Base-by-base conservation (phyloP, 2,113 vertebrate species). In the Nothoprocta pentlandii region DNA sequence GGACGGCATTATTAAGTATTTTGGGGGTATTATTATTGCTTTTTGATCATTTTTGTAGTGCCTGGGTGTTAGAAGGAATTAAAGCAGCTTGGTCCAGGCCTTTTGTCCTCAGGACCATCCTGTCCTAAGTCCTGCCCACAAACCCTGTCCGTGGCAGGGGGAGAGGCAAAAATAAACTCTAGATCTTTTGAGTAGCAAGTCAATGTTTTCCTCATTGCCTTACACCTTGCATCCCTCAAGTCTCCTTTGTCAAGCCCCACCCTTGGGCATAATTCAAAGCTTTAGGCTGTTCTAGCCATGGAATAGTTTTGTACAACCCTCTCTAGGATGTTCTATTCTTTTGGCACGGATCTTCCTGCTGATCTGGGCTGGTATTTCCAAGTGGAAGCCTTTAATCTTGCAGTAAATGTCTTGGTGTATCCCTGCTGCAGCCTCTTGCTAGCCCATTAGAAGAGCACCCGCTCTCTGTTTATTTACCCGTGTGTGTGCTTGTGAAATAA, bases 401-500 rank as follows among this genome's bases (percentile, higher is more conserved):
- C 53, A 36, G 49, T n/a, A 10, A 46, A 9, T 26, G 47, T 41
- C 39, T 39, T 58, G 16, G 49, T 20, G 58, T 34, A 12, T 63
- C n/a, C 39, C 79, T 83, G 7, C 61, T 85, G 63, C 70, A 92
- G 74, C 20, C 51, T 56, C 28, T 87, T 25, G 2, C 42, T 67
- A 16, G 21, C 46, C 61, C 54, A 1, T 42, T 21, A 61, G 68
- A 56, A 58, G 68, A 47, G 47, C 30, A 71, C 53, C 58, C 20
- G 46, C 51, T 71, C 20, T 1, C 79, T 85, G 64, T 81, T 93
- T 91, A 30, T 68, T 95, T 93, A 71, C 86, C 81, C 86, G 54
- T 46, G 16, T 64, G 41, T 86, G 77, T 89, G 83, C 76, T 87
- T 95, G 36, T 47, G 51, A 71, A 88, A 90, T 62, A 75, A 92